Evolutionary conservation across 2,113 vertebrate species (phyloP), one percentile per base, ranked within the genome.

Genomic region (Cyphomyrus discorhynchus): DNA sequence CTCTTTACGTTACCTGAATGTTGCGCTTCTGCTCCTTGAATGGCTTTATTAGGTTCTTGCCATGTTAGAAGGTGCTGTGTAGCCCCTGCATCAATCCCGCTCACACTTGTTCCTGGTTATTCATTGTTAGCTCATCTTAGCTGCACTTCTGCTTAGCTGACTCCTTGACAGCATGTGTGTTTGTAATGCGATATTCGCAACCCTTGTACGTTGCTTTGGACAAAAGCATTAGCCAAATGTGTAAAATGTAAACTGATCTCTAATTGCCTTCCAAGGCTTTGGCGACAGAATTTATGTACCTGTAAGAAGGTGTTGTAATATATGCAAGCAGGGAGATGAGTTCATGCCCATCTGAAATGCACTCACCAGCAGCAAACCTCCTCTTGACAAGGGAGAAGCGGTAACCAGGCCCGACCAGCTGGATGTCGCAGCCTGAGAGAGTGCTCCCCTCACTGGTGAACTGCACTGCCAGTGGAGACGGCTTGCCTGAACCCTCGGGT

Each of bases 371-470:
- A 0, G 97, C 97, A 90, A 98, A 98, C 89, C 97, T 97, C 93
- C 97, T 97, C 93, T 98, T 98, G 92, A 98, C 95, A 90, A 98
- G 96, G 74, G 97, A 98, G 92, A 98, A 97, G 90, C 97, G 95
- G 91, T 98, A 98, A 0, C 97, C 97, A 17, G 96, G 94, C 0
- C 97, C 97, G 0, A 97, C 93, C 6, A 98, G 95, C 91, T 97
- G 96, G 35, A 98, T 97, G 93, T 97, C 97, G 1, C 96, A 97
- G 90, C 97, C 94, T 24, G 97, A 98, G 31, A 98, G 92, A 0
- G 97, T 97, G 94, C 95, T 96, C 7, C 97, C 97, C 94, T 98
- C 97, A 31, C 97, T 98, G 90, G 96, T 97, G 95, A 98, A 98
- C 92, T 97, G 97, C 84, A 98, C 96, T 0, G 96, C 96, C 93